phyloP scores from a whole-genome alignment of 2,888 invertebrate genomes.

The Drosophila koepferae region DNA sequence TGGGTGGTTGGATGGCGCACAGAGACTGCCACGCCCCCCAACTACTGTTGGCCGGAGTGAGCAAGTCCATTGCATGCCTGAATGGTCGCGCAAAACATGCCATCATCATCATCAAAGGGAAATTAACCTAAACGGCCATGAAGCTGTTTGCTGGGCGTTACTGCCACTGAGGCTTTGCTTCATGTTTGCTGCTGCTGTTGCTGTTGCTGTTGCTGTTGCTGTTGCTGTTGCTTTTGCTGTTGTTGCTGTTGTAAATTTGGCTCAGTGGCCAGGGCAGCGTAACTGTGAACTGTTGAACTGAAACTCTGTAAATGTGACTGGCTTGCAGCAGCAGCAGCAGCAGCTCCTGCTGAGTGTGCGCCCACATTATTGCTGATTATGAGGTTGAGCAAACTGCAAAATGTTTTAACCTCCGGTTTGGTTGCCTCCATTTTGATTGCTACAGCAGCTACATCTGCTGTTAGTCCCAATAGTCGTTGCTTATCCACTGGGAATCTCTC shows the following conservation, averaged over 20 bases:
- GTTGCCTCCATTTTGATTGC: constrained; percentile 54
- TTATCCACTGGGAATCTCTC: constrained; percentile 29
- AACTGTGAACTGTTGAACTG: constrained; percentile 18
- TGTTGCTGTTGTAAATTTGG: constrained; percentile 6
- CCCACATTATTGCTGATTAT: constrained; percentile 61
- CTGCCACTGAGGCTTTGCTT: constrained; percentile 43
- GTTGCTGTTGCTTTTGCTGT: too few species aligned
- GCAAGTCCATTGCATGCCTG: constrained; percentile 82
- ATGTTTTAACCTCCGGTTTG: constrained; percentile 59
- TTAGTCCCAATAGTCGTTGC: constrained; percentile 4
- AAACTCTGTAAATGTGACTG: constrained; percentile 28
- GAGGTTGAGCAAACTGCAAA: constrained; percentile 68
- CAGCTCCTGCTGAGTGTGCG: constrained; percentile 20
- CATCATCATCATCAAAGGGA: constrained; percentile 82
- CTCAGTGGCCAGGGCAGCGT: constrained; percentile 30
- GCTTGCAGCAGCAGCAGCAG: constrained; percentile 3
- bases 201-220: constrained; percentile 36
- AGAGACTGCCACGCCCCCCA: not conserved
- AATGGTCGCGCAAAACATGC: constrained; percentile 79
- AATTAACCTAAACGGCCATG: constrained; percentile 82
- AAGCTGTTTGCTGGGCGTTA: constrained; percentile 67
- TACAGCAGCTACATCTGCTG: not conserved
- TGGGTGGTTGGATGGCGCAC: not conserved
- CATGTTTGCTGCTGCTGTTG: constrained; percentile 30
- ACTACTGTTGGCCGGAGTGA: constrained; percentile 42